Conservation (phyloP, 2,797 vertebrate genomes). For the Anolis apletophallus region DNA sequence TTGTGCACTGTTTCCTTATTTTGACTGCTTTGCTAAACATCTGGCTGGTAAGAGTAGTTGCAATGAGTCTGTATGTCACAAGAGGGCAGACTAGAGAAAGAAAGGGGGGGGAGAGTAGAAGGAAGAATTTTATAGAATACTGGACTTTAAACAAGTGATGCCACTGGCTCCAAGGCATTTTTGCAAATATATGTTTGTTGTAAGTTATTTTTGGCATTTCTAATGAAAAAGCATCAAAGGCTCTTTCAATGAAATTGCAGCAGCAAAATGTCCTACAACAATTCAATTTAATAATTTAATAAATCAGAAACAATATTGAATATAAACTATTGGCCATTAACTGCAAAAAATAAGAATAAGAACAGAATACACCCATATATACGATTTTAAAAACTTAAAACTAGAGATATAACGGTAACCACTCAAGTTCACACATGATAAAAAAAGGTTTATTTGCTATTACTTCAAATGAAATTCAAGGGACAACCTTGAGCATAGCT, state of each 20-base stretch:
- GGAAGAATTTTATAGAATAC: background rate
- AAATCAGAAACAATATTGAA: slow-evolving; percentile 42
- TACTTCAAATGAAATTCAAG: background rate
- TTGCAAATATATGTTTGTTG: background rate
- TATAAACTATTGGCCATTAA: slow-evolving; percentile 35
- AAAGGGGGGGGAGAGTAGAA: slow-evolving; percentile 1
- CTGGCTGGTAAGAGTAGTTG: slow-evolving; percentile 46
- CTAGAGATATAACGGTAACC: slow-evolving; percentile 21
- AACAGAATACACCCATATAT: background rate
- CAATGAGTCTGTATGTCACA: slow-evolving; percentile 66
- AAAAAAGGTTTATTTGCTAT: background rate
- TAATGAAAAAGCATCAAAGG: slow-evolving; percentile 13
- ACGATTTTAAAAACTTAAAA: background rate
- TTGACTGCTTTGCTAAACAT: slow-evolving; percentile 56
- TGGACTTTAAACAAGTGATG: background rate
- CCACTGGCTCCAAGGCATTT: background rate
- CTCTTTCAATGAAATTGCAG: slow-evolving; percentile 15
- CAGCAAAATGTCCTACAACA: slow-evolving; percentile 2
- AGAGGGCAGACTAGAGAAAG: slow-evolving; percentile 76
- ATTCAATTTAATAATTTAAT: slow-evolving; percentile 43
- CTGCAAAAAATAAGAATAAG: slow-evolving; percentile 26
- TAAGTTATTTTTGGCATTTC: background rate
- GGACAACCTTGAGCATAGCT: background rate
- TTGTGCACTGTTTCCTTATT: slow-evolving; percentile 14
- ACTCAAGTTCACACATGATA: background rate